phyloP scores from a whole-genome alignment of 2,888 invertebrate species.

The Scaptomyza caliginosa region DNA sequence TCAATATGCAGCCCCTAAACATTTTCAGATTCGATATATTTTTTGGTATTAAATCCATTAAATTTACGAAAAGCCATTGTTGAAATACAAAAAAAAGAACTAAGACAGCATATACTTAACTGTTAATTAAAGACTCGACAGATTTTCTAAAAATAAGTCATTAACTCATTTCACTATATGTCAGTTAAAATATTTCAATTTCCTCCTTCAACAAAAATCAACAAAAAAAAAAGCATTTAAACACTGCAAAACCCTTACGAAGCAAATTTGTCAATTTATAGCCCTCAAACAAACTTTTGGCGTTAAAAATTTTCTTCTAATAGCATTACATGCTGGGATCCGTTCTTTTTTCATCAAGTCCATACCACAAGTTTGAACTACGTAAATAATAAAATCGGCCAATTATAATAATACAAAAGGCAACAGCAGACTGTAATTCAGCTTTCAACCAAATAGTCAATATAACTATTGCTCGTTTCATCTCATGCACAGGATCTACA shows the following conservation, averaged over 20 bases:
- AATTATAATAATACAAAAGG: neutral
- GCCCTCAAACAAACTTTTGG: constrained; percentile 24
- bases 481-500: constrained; percentile 1
- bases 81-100: constrained; percentile 29
- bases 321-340: neutral
- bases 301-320: constrained; percentile 23
- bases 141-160: constrained; percentile 8
- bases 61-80: constrained; percentile 26
- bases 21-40: neutral
- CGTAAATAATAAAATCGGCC: too few species aligned
- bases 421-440: constrained; percentile 3
- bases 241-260: constrained; percentile 13
- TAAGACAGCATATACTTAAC: constrained; percentile 30
- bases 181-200: constrained; percentile 47
- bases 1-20: constrained; percentile 27
- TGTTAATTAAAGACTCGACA: constrained; percentile 23
- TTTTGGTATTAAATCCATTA: constrained; percentile 44
- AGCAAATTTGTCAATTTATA: constrained; percentile 14
- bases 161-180: constrained; percentile 33
- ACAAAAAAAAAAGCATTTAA: constrained; percentile 42
- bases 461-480: constrained; percentile 7
- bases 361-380: neutral
- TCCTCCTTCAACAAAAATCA: constrained; percentile 53
- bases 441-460: neutral
- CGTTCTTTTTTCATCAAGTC: constrained; percentile 18